phyloP scores from a whole-genome alignment of 2,888 invertebrate genomes.

The Dolomedes plantarius region DNA sequence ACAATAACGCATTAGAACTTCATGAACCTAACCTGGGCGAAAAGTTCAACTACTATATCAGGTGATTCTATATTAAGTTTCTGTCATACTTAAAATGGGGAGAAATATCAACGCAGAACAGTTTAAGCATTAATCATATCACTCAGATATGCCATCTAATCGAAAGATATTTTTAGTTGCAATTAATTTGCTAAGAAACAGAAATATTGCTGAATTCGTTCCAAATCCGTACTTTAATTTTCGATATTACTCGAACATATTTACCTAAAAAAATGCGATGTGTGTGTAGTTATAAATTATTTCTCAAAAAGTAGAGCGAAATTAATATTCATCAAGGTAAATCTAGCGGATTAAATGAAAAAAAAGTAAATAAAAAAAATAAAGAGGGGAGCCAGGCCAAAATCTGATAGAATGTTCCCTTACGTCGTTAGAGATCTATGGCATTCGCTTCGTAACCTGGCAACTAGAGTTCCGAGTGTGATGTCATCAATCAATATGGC shows the following conservation, averaged over 20 bases:
- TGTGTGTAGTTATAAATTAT: not conserved
- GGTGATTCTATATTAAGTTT: too few relatives aligned
- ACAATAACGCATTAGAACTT: too few relatives aligned
- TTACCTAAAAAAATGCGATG: not conserved
- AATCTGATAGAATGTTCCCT: conserved; percentile 1
- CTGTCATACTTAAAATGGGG: too few relatives aligned
- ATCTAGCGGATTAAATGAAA: not conserved
- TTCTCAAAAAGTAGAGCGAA: not conserved
- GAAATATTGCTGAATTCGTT: not conserved
- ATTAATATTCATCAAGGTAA: not conserved
- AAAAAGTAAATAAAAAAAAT: too few relatives aligned
- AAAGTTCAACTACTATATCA: too few relatives aligned
- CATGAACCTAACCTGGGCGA: too few relatives aligned
- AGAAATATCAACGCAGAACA: not conserved
- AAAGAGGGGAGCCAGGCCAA: too few relatives aligned
- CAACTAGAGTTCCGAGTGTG: conserved; percentile 54
- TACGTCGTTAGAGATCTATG: not conserved
- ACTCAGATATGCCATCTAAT: too few relatives aligned
- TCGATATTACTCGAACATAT: too few relatives aligned
- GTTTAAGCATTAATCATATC: not conserved
- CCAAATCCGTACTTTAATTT: not conserved
- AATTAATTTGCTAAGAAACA: not conserved
- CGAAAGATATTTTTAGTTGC: not conserved
- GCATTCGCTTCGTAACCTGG: conserved; percentile 46
- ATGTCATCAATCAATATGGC: conserved; percentile 61